These are phyloP conservation scores for Chloropsis hardwickii DNA, from an alignment of 2,113 vertebrate genomes.

Conservation along the genomic window DNA sequence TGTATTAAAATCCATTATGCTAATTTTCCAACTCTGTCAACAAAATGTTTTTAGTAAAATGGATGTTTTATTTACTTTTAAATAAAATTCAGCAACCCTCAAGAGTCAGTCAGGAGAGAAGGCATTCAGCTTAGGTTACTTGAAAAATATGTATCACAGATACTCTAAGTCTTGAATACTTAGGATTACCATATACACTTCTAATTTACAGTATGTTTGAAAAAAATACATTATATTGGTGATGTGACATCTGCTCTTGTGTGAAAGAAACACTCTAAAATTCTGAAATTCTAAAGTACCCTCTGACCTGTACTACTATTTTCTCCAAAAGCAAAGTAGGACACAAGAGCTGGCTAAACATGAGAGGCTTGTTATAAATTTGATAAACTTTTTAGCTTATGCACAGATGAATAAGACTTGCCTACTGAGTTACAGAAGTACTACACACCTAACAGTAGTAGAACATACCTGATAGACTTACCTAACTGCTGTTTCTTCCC, in stretches of 20 bases:
- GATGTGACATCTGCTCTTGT: not conserved
- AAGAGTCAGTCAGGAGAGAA: not conserved
- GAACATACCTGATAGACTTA: not conserved
- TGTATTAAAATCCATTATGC: not conserved
- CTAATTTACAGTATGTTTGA: not conserved
- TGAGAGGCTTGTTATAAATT: not conserved
- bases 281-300: not conserved
- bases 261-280: not conserved
- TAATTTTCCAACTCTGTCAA: not conserved
- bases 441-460: not conserved
- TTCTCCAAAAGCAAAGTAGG: not conserved
- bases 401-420: not conserved
- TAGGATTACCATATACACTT: not conserved
- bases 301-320: not conserved
- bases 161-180: not conserved
- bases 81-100: not conserved
- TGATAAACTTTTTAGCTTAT: not conserved
- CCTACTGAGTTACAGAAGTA: accelerated
- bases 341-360: not conserved
- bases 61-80: not conserved
- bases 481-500: not conserved
- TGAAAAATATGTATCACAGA: not conserved
- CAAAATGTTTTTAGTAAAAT: not conserved
- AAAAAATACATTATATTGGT: not conserved
- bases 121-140: not conserved